Evolutionary conservation across 2,113 vertebrate species (phyloP), one percentile per base, ranked within the genome.

Genomic region (Leptodactylus fuscus): DNA sequence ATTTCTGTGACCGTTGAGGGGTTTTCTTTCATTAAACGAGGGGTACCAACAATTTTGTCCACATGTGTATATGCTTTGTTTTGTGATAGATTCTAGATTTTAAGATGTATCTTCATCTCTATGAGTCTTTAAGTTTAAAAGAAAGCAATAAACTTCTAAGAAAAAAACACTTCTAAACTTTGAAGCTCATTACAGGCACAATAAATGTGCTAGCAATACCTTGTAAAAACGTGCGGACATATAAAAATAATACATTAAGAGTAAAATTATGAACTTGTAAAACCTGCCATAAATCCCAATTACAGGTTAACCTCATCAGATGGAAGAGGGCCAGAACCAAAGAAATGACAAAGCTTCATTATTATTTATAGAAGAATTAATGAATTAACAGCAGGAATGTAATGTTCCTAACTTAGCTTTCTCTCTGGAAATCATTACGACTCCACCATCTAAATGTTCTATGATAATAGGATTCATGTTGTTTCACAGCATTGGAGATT

Each of bases 331-430:
- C 62, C 62, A 69, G 44, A 81, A 81, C 62, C 49, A 81, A 71
- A 69, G 81, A 82, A 70, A 73, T 82, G 46, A 82, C 65, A 82
- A 74, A 74, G 69, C 81, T 74, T 73, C 81, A 73, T 83, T 73
- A 83, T 71, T 74, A 83, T 82, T 82, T 82, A 69, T 53, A 83
- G 48, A 83, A 73, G 51, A 83, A n/a, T 51, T 73, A 83, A 83
- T 71, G 65, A 82, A 82, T 82, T 82, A 83, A 83, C 67, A 83
- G 69, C 48, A 73, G 69, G 81, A 71, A 83, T 55, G 81, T 58
- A 55, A 83, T 73, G 81, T 83, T 82, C 81, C 49, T 55, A 73
- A 41, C 48, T 82, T 51, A 34, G 81, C 46, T 70, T 70, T 55
- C 69, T 44, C 81, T 41, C n/a, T 83, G 81, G 46, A 83, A 83